Base-by-base conservation (phyloP, 2,113 vertebrate species). In the Apaloderma vittatum region DNA sequence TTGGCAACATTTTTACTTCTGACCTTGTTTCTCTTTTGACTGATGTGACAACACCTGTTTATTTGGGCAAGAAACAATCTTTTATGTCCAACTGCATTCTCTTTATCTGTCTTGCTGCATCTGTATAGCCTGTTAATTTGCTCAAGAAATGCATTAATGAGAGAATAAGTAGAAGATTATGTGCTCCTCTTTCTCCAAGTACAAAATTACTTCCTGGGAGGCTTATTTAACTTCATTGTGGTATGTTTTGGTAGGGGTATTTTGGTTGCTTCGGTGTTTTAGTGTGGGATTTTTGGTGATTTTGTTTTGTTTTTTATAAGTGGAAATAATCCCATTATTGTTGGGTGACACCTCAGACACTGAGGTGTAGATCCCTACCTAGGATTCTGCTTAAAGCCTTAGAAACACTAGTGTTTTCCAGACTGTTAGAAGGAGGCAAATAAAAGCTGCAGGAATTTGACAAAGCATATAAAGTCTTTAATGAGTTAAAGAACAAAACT, bases 401-500 rank as follows among this genome's bases (percentile, higher is more conserved):
- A 27, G 11, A 74, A 75, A 23, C 62, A 2, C 4, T 73, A 16
- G 12, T 54, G 30, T 59, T 77, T 71, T 63, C 23, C 2, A 13
- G 55, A 12, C 6, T 71, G 12, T 9, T 58, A 51, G 11, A 21
- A 59, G 8, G 26, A 11, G 32, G 17, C 15, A 71, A 86, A 67
- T 62, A 49, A 91, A 80, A 93, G 14, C 29, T 87, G 18, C 62
- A 89, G 74, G 8, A 77, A 46, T 7, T 0, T 30, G 45, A 32
- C 15, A 82, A 40, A 74, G 11, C 26, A 18, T 29, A 9, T 12
- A 13, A 14, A 58, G 65, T 65, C 36, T 96, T 84, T 57, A 78
- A 85, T 66, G 70, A n/a, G 27, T 94, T 96, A 92, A 95, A 77
- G 34, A 79, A 40, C 12, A 58, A 59, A 77, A 23, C 26, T n/a